A percentile compares a stretch with the other conserved stretches of the same genome.
phyloP scores from a whole-genome alignment of 2,113 vertebrate genomes.

The Rallus limicola region DNA sequence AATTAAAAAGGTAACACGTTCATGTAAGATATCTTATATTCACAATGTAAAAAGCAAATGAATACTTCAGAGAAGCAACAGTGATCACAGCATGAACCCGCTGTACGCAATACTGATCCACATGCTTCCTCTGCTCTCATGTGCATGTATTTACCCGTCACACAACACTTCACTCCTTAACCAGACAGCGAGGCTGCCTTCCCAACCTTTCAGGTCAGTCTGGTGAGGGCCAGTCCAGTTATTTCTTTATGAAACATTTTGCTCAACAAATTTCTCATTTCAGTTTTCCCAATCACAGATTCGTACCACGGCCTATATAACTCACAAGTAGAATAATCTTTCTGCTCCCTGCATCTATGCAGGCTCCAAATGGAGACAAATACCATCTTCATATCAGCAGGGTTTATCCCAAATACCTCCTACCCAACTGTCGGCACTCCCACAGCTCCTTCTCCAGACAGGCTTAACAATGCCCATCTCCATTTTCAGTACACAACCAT shows the following conservation, averaged over 20 bases:
- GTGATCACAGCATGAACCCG: not conserved
- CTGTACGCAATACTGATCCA: not conserved
- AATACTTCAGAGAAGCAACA: not conserved
- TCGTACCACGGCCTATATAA: not conserved
- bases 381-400: not conserved
- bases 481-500: not conserved
- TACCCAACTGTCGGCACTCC: not conserved
- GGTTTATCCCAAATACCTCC: not conserved
- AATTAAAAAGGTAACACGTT: slow-evolving; percentile 11
- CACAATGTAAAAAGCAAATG: not conserved
- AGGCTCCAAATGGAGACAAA: not conserved
- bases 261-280: not conserved
- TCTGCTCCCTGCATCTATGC: not conserved
- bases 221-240: not conserved
- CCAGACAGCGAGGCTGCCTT: not conserved
- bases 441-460: not conserved
- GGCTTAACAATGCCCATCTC: not conserved
- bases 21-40: not conserved
- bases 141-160: not conserved
- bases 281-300: not conserved
- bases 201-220: not conserved
- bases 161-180: not conserved
- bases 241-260: not conserved
- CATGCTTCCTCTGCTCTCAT: not conserved
- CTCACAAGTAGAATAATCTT: not conserved